Conservation (phyloP, 2,888 invertebrate genomes). For the Hirtodrosophila alboralis region DNA sequence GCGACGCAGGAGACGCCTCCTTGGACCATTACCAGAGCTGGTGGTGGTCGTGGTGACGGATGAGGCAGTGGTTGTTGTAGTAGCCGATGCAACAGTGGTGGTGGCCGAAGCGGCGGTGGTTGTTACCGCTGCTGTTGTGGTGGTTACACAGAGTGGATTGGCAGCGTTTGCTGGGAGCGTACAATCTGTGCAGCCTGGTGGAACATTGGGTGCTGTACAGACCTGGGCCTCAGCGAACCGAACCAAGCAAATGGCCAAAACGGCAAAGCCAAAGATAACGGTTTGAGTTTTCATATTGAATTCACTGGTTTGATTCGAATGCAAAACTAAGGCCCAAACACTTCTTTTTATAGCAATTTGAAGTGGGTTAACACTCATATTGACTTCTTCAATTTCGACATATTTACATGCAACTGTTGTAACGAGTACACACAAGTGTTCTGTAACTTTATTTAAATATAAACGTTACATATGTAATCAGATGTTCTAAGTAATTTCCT, state of each 20-base stretch:
- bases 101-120: background rate
- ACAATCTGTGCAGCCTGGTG: background rate
- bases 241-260: conserved; percentile 10
- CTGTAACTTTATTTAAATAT: background rate
- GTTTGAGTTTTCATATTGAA: conserved; percentile 2
- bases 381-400: background rate
- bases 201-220: background rate
- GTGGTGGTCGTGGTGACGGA: background rate
- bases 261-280: conserved; percentile 9
- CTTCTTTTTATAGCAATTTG: conserved; percentile 3
- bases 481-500: background rate
- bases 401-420: no score
- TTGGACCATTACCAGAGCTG: background rate
- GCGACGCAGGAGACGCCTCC: conserved; percentile 8
- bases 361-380: no score
- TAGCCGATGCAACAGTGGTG: background rate
- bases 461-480: background rate
- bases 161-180: background rate
- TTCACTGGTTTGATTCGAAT: background rate
- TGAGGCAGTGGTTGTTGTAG: background rate
- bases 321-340: background rate
- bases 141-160: background rate
- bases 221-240: background rate
- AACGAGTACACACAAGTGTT: background rate
- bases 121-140: background rate